A percentile compares a stretch with the other conserved stretches of the same genome.
These are phyloP conservation scores for Lepidocolaptes lacrymiger DNA, from an alignment of 2,797 vertebrate genomes.

Conservation along the genomic window DNA sequence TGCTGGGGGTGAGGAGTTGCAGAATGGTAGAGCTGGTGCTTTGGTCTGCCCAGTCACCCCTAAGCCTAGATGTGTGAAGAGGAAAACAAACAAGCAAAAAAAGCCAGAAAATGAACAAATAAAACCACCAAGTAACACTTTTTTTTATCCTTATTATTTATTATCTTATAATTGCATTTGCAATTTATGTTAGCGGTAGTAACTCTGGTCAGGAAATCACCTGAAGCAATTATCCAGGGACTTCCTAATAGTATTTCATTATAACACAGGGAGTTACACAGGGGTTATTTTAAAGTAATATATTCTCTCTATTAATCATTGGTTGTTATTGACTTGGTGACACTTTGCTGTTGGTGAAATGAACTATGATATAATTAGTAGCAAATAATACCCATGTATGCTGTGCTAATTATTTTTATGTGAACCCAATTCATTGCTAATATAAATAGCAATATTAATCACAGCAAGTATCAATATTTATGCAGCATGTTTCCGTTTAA, in stretches of 20 bases:
- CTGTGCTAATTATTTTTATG: constrained; percentile 75
- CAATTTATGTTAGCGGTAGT: not conserved
- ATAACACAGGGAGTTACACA: not conserved
- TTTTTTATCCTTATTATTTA: not conserved
- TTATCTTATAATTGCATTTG: not conserved
- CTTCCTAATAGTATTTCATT: not conserved
- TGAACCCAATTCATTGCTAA: constrained; percentile 68
- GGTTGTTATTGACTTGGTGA: constrained; percentile 70
- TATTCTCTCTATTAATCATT: constrained; percentile 65
- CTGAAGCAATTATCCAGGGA: not conserved
- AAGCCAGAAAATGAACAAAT: not conserved
- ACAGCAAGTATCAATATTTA: constrained; percentile 70
- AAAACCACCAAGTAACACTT: not conserved
- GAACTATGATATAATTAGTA: constrained; percentile 74
- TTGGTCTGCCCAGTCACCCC: not conserved
- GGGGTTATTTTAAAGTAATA: constrained; percentile 51
- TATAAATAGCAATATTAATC: constrained; percentile 72
- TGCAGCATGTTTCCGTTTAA: not conserved
- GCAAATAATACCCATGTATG: constrained; percentile 64
- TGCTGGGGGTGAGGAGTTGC: not conserved
- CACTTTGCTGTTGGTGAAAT: constrained; percentile 70
- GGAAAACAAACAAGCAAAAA: not conserved
- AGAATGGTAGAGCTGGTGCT: not conserved
- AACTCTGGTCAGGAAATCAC: not conserved
- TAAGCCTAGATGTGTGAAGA: not conserved